Evolutionary conservation across 2,797 vertebrate species (phyloP).

Genomic region (Acrocephalus scirpaceus): DNA sequence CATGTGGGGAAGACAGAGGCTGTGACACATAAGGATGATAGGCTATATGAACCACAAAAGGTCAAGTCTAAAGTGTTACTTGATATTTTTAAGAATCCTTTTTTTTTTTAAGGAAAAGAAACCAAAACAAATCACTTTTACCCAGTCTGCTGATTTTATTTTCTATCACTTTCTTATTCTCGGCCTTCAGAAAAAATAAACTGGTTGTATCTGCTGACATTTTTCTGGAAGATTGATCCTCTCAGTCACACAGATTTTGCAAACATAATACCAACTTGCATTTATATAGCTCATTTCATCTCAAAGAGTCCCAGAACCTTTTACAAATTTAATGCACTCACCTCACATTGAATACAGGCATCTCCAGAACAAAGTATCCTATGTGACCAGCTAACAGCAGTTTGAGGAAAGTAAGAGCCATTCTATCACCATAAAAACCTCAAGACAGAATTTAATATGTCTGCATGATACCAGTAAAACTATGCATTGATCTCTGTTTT

Average conservation of each 20-base stretch:
- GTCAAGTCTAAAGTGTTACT: constrained; percentile 19
- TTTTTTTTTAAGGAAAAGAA: background rate
- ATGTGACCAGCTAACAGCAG: background rate
- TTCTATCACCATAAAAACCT: background rate
- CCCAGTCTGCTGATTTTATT: constrained; percentile 54
- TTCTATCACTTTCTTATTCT: constrained; percentile 37
- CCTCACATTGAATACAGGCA: background rate
- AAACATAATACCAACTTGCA: constrained; percentile 47
- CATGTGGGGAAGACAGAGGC: background rate
- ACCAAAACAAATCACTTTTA: constrained; percentile 29
- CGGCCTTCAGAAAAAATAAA: constrained; percentile 38
- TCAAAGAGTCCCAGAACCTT: constrained; percentile 2
- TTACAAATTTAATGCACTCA: constrained; percentile 25
- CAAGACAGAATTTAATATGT: background rate
- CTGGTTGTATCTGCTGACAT: constrained; percentile 47
- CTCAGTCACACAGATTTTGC: constrained; percentile 29
- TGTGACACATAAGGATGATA: background rate
- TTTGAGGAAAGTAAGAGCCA: background rate
- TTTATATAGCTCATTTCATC: constrained; percentile 61
- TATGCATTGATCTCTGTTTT: background rate
- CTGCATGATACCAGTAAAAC: background rate
- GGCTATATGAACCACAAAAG: background rate
- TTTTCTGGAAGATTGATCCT: constrained; percentile 64
- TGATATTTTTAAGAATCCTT: constrained; percentile 16
- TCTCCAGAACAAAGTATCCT: background rate